These are phyloP conservation scores for Tenthredo livida DNA, from an alignment of 2,888 invertebrate genomes.

Conservation along the genomic window DNA sequence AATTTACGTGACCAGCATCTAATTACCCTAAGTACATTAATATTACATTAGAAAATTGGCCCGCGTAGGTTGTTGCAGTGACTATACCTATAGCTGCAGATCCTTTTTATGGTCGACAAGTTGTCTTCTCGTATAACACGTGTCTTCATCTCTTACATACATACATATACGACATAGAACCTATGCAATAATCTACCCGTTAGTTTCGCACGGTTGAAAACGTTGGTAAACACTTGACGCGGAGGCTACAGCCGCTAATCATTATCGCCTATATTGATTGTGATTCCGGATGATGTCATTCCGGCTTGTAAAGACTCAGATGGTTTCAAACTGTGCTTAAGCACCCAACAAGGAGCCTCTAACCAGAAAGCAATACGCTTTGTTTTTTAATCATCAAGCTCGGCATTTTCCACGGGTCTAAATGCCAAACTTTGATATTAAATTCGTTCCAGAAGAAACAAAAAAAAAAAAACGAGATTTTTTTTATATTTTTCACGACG, in stretches of 20 bases:
- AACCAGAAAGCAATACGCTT: neutral
- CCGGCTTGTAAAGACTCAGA: conserved; percentile 25
- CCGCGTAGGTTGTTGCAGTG: neutral
- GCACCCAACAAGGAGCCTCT: neutral
- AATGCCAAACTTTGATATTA: neutral
- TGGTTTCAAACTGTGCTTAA: conserved; percentile 23
- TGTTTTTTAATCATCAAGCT: neutral
- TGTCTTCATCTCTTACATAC: conserved; percentile 27
- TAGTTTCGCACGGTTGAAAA: conserved; percentile 49
- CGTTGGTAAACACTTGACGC: conserved; percentile 47
- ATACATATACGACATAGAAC: neutral
- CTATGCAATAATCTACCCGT: conserved; percentile 32
- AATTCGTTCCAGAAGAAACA: neutral
- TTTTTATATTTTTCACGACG: neutral
- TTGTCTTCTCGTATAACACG: neutral
- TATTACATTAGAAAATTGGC: conserved; percentile 30
- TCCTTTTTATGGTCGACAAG: neutral
- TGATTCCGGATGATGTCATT: conserved; percentile 47
- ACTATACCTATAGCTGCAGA: neutral
- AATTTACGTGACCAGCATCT: neutral
- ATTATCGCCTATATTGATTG: conserved; percentile 47
- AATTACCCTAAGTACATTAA: conserved; percentile 18
- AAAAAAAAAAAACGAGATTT: neutral
- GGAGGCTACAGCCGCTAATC: conserved; percentile 34
- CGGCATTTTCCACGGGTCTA: neutral